Conservation (phyloP, 2,113 vertebrate genomes). For the Myrmophylax atrothorax region DNA sequence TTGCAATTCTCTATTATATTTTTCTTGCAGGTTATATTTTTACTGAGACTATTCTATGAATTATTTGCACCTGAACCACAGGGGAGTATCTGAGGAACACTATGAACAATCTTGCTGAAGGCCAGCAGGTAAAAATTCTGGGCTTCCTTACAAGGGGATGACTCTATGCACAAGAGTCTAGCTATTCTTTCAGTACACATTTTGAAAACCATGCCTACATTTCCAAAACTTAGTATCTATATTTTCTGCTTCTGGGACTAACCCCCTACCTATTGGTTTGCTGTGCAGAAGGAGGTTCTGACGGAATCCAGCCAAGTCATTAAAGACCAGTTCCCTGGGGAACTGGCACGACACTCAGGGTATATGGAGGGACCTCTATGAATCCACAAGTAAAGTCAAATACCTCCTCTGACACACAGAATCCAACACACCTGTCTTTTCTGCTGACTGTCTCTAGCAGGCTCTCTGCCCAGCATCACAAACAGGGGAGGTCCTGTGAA, state of each 20-base stretch:
- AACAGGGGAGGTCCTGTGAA: neutral
- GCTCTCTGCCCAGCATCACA: neutral
- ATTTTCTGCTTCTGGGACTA: neutral
- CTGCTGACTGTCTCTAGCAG: neutral
- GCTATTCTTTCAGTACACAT: neutral
- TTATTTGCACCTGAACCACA: neutral
- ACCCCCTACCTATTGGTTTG: neutral
- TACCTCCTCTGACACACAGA: neutral
- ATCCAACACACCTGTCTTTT: neutral
- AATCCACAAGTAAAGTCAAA: neutral
- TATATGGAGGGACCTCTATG: rapidly evolving
- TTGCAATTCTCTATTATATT: neutral
- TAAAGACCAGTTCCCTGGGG: neutral
- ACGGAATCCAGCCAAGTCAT: neutral
- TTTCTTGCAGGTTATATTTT: neutral
- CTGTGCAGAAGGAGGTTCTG: neutral
- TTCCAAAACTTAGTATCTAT: neutral
- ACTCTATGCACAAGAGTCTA: neutral
- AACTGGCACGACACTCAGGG: neutral
- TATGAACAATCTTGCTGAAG: neutral
- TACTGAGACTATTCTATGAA: neutral
- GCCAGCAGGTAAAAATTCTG: neutral
- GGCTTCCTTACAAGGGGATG: neutral
- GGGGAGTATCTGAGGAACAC: neutral
- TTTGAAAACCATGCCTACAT: neutral